Percentiles rank a stretch among this genome's conserved stretches.
Evolutionary conservation across 2,113 vertebrate species (phyloP).

Genomic region (Oceanodroma tethys): DNA sequence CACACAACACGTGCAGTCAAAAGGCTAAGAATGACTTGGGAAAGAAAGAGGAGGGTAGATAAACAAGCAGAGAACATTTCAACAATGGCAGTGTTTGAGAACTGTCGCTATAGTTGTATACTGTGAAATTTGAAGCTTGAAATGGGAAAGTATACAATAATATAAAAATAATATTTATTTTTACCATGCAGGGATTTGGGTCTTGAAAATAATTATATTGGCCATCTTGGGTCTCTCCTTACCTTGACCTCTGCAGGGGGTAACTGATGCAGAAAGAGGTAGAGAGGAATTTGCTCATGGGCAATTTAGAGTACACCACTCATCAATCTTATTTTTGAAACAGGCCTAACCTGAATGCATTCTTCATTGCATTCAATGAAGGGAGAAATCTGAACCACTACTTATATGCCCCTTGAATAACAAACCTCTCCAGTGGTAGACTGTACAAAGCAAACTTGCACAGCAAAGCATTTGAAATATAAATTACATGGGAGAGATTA

Average conservation of each 20-base stretch:
- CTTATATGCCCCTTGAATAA: not conserved
- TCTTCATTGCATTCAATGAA: not conserved
- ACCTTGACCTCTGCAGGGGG: not conserved
- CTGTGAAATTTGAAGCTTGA: not conserved
- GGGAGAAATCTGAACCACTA: not conserved
- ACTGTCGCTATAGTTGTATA: not conserved
- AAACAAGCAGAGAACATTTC: not conserved
- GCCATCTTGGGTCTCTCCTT: not conserved
- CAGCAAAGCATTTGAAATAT: not conserved
- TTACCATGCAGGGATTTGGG: not conserved
- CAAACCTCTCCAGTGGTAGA: not conserved
- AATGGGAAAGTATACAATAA: not conserved
- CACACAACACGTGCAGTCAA: not conserved
- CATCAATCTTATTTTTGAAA: not conserved
- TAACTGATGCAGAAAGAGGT: not conserved
- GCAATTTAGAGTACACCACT: not conserved
- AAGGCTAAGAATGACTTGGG: not conserved
- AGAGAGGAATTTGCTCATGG: not conserved
- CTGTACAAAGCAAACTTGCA: not conserved
- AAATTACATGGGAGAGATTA: not conserved
- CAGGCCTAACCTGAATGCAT: not conserved
- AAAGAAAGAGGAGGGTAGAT: not conserved
- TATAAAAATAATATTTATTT: not conserved
- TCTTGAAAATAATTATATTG: not conserved
- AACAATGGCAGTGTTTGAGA: not conserved